Conservation (phyloP, 92 coral and sea anemone genomes). For the Hydrozoanthus gracilis region DNA sequence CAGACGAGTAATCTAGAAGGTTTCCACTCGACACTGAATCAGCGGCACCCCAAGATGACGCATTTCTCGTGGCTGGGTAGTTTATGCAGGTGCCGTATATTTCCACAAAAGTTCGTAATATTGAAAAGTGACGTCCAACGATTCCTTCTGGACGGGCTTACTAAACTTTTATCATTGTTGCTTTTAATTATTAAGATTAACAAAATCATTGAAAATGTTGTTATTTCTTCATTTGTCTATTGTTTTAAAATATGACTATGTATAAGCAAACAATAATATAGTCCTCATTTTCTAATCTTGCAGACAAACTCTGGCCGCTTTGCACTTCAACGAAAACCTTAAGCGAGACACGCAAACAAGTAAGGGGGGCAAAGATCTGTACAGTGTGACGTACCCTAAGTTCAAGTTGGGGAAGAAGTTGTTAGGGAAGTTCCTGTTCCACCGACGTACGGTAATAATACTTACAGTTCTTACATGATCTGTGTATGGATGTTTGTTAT, state of each 20-base stretch:
- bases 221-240: too few species aligned
- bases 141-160: too few species aligned
- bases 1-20: not conserved
- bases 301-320: conserved; percentile 40
- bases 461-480: not conserved
- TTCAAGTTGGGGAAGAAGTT: not conserved
- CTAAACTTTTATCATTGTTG: too few species aligned
- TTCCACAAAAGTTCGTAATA: too few species aligned
- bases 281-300: not conserved
- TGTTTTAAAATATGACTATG: too few species aligned
- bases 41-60: too few species aligned
- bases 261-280: too few species aligned
- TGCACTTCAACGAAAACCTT: conserved; percentile 51
- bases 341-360: conserved; percentile 15
- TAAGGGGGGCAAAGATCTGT: not conserved
- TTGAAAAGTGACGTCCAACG: too few species aligned
- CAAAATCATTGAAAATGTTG: too few species aligned
- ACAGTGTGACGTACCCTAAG: conserved; percentile 23
- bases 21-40: not conserved
- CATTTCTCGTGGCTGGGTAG: conserved; percentile 1
- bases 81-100: not conserved
- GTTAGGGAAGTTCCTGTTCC: not conserved
- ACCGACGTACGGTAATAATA: not conserved
- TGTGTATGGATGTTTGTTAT: not conserved
- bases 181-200: too few species aligned